phyloP scores from a whole-genome alignment of 2,797 vertebrate genomes.

The Microctenopoma steveboyesi region DNA sequence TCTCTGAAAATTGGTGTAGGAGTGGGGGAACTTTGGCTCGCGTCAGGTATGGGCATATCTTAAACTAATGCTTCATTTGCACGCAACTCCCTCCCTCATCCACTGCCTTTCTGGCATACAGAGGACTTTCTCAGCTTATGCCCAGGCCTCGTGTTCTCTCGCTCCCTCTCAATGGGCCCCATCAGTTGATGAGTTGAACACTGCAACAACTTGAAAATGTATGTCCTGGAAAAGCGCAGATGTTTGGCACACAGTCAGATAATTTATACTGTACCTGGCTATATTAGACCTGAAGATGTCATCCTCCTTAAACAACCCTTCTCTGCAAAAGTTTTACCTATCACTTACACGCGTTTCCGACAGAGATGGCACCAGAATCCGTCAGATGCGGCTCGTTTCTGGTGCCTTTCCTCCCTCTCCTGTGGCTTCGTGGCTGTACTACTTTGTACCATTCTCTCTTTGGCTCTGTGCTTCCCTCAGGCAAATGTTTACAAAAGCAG shows the following conservation, averaged over 20 bases:
- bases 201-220: constrained; percentile 68
- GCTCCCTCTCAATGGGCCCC: constrained; percentile 66
- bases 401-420: constrained; percentile 59
- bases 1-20: constrained; percentile 63
- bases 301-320: constrained; percentile 31
- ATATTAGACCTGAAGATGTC: constrained; percentile 48
- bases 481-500: constrained; percentile 69
- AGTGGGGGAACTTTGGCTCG: constrained; percentile 66
- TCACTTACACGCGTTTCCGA: constrained; percentile 29
- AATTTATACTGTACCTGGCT: constrained; percentile 60
- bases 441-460: constrained; percentile 78
- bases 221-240: constrained; percentile 75
- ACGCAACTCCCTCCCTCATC: constrained; percentile 72
- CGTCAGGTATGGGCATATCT: constrained; percentile 71
- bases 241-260: constrained; percentile 72
- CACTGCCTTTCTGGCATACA: constrained; percentile 70
- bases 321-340: constrained; percentile 26
- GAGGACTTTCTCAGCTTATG: constrained; percentile 59
- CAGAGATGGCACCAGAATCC: constrained; percentile 40
- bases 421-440: constrained; percentile 68
- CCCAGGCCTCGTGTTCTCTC: constrained; percentile 47
- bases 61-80: constrained; percentile 78
- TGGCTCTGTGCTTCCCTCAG: constrained; percentile 54
- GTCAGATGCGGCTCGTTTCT: constrained; percentile 60
- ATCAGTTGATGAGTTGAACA: constrained; percentile 69